Evolutionary conservation across 2,888 invertebrate species (phyloP), one percentile per base, ranked within the genome.

Genomic region (Eristalis tenax): DNA sequence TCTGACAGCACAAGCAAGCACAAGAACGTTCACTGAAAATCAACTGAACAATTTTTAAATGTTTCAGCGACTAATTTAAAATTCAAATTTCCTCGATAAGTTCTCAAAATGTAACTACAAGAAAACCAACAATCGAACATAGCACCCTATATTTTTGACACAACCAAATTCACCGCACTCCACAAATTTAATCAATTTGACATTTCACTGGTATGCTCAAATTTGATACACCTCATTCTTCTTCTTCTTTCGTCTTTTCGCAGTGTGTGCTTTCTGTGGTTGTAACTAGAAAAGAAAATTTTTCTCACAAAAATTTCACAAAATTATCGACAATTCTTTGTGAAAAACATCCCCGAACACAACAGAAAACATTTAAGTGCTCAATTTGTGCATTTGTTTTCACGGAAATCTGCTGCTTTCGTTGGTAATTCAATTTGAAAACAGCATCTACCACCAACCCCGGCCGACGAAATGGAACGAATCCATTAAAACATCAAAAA

Each of bases 381-480:
- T 43, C 69, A 59, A 68, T 59, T 26, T 38, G 28, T n/a, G 4
- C 18, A 70, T 28, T 32, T 26, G 26, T 59, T 59, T 26, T 23
- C 13, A 13, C 23, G 3, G 5, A 26, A 23, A 15, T 59, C 59
- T 23, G n/a, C 59, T 13, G 26, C n/a, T 28, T 59, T 38, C 50
- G 18, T 50, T 63, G 73, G 43, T 64, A 81, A 77, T 61, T 68
- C 18, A 77, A 59, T 40, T 68, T 59, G 63, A 84, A 84, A 82
- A 86, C 81, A 75, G 50, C 65, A 84, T 50, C 32, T 56, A 69
- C 57, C 83, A 75, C 26, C 75, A 65, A 76, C 23, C 68, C 87
- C 87, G 79, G 87, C 79, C 83, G 87, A 65, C 71, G 83, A 83
- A 76, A 87, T 87, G 87, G 79, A 83, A 83, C 87, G 76, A 87